Conservation (phyloP, 1,140 invertebrate genomes). For the Periplaneta americana region DNA sequence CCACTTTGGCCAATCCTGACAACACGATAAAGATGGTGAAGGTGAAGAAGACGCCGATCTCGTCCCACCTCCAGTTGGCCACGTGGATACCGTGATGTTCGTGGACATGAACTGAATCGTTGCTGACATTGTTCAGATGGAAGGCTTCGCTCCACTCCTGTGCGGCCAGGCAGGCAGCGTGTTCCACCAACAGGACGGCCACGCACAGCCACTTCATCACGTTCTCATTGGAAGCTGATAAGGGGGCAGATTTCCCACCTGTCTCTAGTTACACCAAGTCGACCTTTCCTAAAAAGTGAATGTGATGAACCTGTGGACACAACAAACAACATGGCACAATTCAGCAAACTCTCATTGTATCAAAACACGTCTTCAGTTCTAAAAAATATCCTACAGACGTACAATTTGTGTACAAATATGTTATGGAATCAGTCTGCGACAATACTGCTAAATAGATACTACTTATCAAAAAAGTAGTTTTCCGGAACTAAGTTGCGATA, state of each 20-base stretch:
- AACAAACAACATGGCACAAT: not conserved
- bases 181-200: not conserved
- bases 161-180: not conserved
- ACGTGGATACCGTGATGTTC: slow-evolving; percentile 36
- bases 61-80: slow-evolving; percentile 46
- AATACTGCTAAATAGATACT: too few relatives aligned
- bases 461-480: not conserved
- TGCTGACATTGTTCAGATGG: not conserved
- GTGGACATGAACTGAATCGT: not conserved
- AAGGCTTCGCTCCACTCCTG: not conserved
- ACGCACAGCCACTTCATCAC: not conserved
- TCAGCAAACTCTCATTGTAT: too few relatives aligned
- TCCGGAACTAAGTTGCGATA: too few relatives aligned
- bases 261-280: too few relatives aligned
- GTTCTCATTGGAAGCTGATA: too few relatives aligned
- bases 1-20: slow-evolving; percentile 55
- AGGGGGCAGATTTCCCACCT: too few relatives aligned
- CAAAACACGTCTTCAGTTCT: too few relatives aligned
- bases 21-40: slow-evolving; percentile 52
- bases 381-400: too few relatives aligned
- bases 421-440: too few relatives aligned
- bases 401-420: too few relatives aligned
- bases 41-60: slow-evolving; percentile 51
- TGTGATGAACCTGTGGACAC: not conserved
- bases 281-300: too few relatives aligned